Evolutionary conservation across 1,140 invertebrate genomes (phyloP), one percentile per base, ranked within the genome.

Genomic region (Melanaphis sacchari): DNA sequence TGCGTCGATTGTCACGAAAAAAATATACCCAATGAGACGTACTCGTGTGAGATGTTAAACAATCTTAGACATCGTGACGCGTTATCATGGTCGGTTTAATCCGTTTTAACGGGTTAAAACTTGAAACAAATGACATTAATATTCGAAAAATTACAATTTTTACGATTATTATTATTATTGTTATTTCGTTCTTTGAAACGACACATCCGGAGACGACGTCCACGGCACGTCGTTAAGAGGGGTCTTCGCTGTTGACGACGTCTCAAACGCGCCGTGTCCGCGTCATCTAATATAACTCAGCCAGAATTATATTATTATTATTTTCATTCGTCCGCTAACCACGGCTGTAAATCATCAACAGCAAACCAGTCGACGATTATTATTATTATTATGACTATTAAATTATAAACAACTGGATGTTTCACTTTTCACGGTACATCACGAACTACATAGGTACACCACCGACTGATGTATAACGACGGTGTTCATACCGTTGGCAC

Each of bases 391-490:
- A 87, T 84, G 5, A 40, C 1, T 85, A 85, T 52, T 38, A 52
- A 38, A 52, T 89, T 38, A 52, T 89, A 38, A 87, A 87, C 85
- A n/a, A 31, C 43, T 46, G 88, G 54, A 89, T 36, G 36, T 89
- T 89, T 52, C n/a, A 52, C 36, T 89, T 89, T 89, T 89, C 49
- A 89, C 87, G 87, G 21, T 52, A 26, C 43, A 40, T 76, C 59
- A 76, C 59, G 59, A 76, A 76, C 15, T 76, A 76, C n/a, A n/a
- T 76, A 76, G 41, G 84, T n/a, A 85, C 54, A n/a, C 40, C 5
- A 1, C 26, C 38, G 41, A 85, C 26, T 84, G 38, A 4, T 40
- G 22, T 31, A 66, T 41, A 26, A 11, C 24, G 40, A 84, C 40
- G 38, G 31, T 43, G 26, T 31, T 26, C 26, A 6, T 85, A 76